These are phyloP conservation scores for Teleopsis dalmanni DNA, from an alignment of 1,140 invertebrate genomes.

Conservation along the genomic window DNA sequence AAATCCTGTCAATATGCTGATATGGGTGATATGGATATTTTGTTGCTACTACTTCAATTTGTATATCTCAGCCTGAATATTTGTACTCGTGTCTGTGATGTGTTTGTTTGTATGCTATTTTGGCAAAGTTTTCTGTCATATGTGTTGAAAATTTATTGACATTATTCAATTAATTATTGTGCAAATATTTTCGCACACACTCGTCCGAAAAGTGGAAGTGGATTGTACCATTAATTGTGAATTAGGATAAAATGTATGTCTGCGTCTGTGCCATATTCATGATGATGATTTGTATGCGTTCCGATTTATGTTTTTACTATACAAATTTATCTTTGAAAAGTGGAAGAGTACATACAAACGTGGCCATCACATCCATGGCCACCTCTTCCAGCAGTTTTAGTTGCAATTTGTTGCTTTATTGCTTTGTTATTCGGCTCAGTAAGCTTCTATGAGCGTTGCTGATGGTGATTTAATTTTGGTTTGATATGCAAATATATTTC, in stretches of 20 bases:
- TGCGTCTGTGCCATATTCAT: not conserved
- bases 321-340: not conserved
- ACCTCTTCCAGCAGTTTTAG: not conserved
- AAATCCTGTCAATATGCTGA: too few species aligned
- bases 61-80: not conserved
- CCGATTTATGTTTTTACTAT: not conserved
- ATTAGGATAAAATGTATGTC: slow-evolving; percentile 12
- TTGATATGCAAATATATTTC: slow-evolving; percentile 7
- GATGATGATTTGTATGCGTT: too few species aligned
- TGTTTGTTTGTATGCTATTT: not conserved
- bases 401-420: not conserved
- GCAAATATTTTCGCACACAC: slow-evolving; percentile 34
- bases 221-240: slow-evolving; percentile 13
- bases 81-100: not conserved
- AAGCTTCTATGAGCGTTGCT: not conserved
- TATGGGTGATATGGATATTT: too few species aligned
- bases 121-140: slow-evolving; percentile 18
- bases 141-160: slow-evolving; percentile 44
- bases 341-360: not conserved
- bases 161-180: slow-evolving; percentile 45
- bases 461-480: slow-evolving; percentile 8
- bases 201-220: not conserved
- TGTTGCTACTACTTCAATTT: not conserved
- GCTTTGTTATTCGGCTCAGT: not conserved
- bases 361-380: not conserved